Percentiles rank a stretch among this genome's conserved stretches.
Evolutionary conservation across 2,888 invertebrate species (phyloP).

Genomic region (Luperina testacea): DNA sequence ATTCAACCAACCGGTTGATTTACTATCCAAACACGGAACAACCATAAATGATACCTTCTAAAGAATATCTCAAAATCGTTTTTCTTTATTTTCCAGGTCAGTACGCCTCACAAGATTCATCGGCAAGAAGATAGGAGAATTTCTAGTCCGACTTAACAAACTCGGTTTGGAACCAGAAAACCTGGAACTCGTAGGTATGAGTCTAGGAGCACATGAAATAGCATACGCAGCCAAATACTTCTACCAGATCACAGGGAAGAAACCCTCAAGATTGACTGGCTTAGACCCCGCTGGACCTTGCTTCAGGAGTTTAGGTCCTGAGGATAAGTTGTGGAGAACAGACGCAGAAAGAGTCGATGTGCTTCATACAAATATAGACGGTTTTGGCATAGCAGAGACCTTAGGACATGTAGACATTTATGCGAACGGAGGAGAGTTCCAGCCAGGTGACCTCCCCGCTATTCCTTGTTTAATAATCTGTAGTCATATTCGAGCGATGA

Average conservation of each 20-base stretch:
- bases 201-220: constrained; percentile 82
- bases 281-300: constrained; percentile 87
- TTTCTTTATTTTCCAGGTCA: constrained; percentile 73
- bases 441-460: constrained; percentile 81
- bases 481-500: constrained; percentile 78
- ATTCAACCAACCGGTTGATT: background rate
- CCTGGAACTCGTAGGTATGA: constrained; percentile 82
- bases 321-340: constrained; percentile 72
- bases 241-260: constrained; percentile 78
- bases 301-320: constrained; percentile 75
- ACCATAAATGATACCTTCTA: background rate
- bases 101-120: constrained; percentile 79
- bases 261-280: constrained; percentile 81
- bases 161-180: constrained; percentile 78
- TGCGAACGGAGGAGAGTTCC: constrained; percentile 85
- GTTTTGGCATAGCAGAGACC: constrained; percentile 84
- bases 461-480: constrained; percentile 83
- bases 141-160: constrained; percentile 77
- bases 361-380: constrained; percentile 86
- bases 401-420: constrained; percentile 85
- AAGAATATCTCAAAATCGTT: background rate
- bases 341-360: constrained; percentile 81
- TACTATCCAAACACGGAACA: background rate
- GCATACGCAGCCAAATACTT: constrained; percentile 81
- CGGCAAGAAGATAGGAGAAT: constrained; percentile 81